A percentile compares a stretch with the other conserved stretches of the same genome.
These are phyloP conservation scores for Xestia c-nigrum DNA, from an alignment of 2,888 invertebrate genomes.

Conservation along the genomic window DNA sequence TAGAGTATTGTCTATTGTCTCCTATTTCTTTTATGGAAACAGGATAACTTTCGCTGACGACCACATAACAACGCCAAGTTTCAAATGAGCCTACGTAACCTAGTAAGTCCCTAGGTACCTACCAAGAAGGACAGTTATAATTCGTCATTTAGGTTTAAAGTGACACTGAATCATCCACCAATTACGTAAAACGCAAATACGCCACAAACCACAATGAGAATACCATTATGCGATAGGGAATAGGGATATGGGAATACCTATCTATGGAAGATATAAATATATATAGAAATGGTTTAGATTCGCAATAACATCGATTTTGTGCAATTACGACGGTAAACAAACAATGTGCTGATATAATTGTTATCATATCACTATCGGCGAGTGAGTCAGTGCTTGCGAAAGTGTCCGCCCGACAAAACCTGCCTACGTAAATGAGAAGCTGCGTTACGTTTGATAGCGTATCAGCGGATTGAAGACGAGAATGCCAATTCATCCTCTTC, in stretches of 20 bases:
- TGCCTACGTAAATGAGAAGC: slow-evolving; percentile 45
- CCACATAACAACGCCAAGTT: not conserved
- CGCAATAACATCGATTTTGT: slow-evolving; percentile 38
- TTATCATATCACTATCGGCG: slow-evolving; percentile 66
- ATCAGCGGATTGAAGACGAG: slow-evolving; percentile 22
- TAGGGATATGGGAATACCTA: slow-evolving; percentile 9
- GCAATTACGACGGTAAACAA: slow-evolving; percentile 53
- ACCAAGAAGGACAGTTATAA: not conserved
- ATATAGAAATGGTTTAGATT: slow-evolving; percentile 24
- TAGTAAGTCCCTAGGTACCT: not conserved
- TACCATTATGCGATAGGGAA: not conserved
- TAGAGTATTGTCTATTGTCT: not conserved
- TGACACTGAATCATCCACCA: not conserved
- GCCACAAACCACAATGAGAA: slow-evolving; percentile 11
- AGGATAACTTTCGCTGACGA: not conserved
- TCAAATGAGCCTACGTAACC: not conserved
- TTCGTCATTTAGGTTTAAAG: slow-evolving; percentile 8
- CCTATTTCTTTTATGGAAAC: not conserved
- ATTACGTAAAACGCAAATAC: slow-evolving; percentile 36
- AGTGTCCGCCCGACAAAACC: slow-evolving; percentile 46
- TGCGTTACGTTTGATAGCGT: slow-evolving; percentile 29
- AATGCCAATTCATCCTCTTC: not conserved
- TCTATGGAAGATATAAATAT: slow-evolving; percentile 16
- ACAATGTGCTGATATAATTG: slow-evolving; percentile 62
- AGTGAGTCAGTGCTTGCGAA: slow-evolving; percentile 63